Percentiles rank a stretch among this genome's conserved stretches.
Conservation (phyloP, 2,113 vertebrate genomes). For the Phylloscopus whistleri region DNA sequence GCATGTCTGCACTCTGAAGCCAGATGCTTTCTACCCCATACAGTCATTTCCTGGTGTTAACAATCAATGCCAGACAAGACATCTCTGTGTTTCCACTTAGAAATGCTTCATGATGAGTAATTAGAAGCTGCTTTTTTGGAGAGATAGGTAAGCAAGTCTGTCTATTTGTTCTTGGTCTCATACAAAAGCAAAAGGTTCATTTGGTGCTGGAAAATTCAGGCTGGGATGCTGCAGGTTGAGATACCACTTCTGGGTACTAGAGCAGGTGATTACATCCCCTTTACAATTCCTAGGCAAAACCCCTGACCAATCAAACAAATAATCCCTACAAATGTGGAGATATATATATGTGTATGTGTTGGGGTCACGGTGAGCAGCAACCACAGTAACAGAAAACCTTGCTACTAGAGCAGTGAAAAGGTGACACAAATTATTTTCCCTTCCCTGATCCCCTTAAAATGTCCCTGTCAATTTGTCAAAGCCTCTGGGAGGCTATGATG, state of each 20-base stretch:
- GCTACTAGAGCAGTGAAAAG: background rate
- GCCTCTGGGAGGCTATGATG: background rate
- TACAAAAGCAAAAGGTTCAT: background rate
- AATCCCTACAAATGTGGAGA: no score
- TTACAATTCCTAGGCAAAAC: background rate
- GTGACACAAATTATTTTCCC: background rate
- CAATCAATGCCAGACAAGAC: background rate
- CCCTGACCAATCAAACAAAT: background rate
- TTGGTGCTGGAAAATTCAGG: background rate
- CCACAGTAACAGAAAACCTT: background rate
- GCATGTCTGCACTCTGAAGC: background rate
- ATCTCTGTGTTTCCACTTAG: background rate
- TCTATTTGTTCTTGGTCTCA: background rate
- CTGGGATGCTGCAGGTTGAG: background rate
- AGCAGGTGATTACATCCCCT: background rate
- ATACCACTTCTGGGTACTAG: fast-evolving
- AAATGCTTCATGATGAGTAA: background rate
- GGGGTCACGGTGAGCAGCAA: background rate
- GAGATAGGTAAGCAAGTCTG: background rate
- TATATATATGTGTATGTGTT: background rate
- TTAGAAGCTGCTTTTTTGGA: background rate
- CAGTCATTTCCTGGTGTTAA: background rate
- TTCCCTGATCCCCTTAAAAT: background rate
- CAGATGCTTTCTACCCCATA: background rate
- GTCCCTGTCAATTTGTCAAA: background rate